Percentiles rank a stretch among this genome's conserved stretches.
phyloP scores from a whole-genome alignment of 2,888 invertebrate species.

The Catocala sponsa region DNA sequence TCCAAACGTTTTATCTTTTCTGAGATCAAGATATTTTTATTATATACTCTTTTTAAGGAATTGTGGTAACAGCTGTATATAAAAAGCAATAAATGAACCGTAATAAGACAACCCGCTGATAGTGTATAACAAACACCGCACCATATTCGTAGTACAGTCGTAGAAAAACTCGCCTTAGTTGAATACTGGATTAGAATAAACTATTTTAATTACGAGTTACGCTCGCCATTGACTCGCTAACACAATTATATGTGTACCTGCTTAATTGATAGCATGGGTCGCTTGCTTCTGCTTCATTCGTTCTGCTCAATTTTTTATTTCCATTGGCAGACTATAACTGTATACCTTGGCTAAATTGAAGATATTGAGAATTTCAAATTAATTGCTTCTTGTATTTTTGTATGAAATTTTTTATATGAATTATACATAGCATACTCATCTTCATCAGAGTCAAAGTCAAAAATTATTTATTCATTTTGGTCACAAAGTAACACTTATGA shows the following conservation, averaged over 20 bases:
- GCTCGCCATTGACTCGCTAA: constrained; percentile 64
- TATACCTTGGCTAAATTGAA: constrained; percentile 9
- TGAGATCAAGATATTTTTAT: too few species aligned
- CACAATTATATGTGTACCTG: constrained; percentile 64
- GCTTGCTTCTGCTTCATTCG: constrained; percentile 60
- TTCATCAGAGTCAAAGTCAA: too few species aligned
- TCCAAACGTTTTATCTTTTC: too few species aligned
- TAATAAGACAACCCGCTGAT: constrained; percentile 40
- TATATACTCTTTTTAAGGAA: too few species aligned
- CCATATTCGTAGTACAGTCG: constrained; percentile 62
- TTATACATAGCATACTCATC: too few species aligned
- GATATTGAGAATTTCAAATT: not conserved
- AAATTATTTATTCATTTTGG: too few species aligned
- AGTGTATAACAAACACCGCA: constrained; percentile 43
- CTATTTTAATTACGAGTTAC: constrained; percentile 77
- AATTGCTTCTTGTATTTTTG: too few species aligned
- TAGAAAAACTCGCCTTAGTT: constrained; percentile 73
- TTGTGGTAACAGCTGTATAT: not conserved
- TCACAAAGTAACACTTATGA: too few species aligned
- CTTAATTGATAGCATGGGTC: constrained; percentile 62
- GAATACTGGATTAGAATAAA: constrained; percentile 70
- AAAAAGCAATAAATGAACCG: not conserved
- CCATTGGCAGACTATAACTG: constrained; percentile 18
- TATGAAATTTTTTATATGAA: not conserved
- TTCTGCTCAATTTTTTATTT: constrained; percentile 56